Percentiles rank a stretch among this genome's conserved stretches.
phyloP scores from a whole-genome alignment of 2,888 invertebrate genomes.

The Spodoptera picta region DNA sequence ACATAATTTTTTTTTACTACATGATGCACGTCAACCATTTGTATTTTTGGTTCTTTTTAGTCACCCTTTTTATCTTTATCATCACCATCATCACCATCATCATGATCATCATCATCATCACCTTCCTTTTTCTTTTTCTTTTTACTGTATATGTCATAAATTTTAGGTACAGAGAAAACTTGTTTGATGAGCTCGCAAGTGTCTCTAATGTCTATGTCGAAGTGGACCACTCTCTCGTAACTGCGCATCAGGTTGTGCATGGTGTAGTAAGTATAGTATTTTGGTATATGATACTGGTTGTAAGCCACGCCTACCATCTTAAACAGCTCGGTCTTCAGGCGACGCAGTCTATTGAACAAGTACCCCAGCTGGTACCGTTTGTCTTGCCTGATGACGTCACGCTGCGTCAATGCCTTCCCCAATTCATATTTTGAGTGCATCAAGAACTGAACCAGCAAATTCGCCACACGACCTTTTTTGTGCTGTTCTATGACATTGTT shows the following conservation, averaged over 20 bases:
- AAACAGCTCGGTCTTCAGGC: slow-evolving; percentile 59
- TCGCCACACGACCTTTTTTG: neutral
- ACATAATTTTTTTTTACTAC: too few species aligned
- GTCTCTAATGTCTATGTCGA: slow-evolving; percentile 64
- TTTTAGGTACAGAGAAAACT: neutral
- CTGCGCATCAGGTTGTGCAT: slow-evolving; percentile 34
- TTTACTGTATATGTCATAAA: neutral
- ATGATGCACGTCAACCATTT: too few species aligned
- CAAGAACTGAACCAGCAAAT: slow-evolving; percentile 50
- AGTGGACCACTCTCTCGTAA: slow-evolving; percentile 61
- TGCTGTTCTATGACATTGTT: rapidly evolving
- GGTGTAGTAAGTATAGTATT: neutral
- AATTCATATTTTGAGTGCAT: slow-evolving; percentile 64
- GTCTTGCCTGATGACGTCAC: slow-evolving; percentile 46
- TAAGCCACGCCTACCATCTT: slow-evolving; percentile 46
- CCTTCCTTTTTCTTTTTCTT: neutral
- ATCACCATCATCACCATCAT: neutral
- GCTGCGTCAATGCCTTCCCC: slow-evolving; percentile 54
- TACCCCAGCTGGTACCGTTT: slow-evolving; percentile 68
- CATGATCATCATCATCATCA: neutral
- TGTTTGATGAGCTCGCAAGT: slow-evolving; percentile 51
- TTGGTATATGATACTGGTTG: rapidly evolving
- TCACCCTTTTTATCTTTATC: too few species aligned
- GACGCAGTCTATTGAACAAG: slow-evolving; percentile 66
- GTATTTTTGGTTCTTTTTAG: too few species aligned